Evolutionary conservation across 1,140 invertebrate genomes (phyloP).

Genomic region (Papilio polyxenes): DNA sequence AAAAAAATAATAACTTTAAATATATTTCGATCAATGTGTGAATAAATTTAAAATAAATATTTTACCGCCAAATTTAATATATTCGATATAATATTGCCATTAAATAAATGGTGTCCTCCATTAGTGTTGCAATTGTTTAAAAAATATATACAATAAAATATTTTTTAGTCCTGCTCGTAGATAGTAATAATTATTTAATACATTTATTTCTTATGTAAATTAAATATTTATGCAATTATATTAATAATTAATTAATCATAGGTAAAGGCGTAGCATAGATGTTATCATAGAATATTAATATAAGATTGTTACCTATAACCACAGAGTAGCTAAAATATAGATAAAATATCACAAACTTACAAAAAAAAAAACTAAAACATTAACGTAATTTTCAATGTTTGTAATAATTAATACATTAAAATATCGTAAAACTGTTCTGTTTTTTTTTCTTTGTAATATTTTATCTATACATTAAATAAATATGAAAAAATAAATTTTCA

Average conservation of each 20-base stretch:
- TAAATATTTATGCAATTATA: conserved; percentile 39
- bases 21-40: too few relatives aligned
- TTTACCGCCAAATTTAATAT: conserved; percentile 3
- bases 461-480: not conserved
- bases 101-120: conserved; percentile 5
- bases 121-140: conserved; percentile 33
- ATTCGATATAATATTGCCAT: conserved; percentile 14
- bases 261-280: conserved; percentile 30
- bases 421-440: not conserved
- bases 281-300: conserved; percentile 9
- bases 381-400: not conserved
- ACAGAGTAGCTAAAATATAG: not conserved
- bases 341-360: not conserved
- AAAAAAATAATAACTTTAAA: too few relatives aligned
- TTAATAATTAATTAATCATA: conserved; percentile 33
- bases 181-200: conserved; percentile 36
- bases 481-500: not conserved
- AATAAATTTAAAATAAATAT: not conserved
- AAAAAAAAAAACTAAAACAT: not conserved
- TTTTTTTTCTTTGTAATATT: conserved; percentile 12
- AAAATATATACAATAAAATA: conserved; percentile 5
- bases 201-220: conserved; percentile 28
- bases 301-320: conserved; percentile 30
- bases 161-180: conserved; percentile 28
- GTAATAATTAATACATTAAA: not conserved